Evolutionary conservation across 2,113 vertebrate species (phyloP).

Genomic region (Calidris pugnax): DNA sequence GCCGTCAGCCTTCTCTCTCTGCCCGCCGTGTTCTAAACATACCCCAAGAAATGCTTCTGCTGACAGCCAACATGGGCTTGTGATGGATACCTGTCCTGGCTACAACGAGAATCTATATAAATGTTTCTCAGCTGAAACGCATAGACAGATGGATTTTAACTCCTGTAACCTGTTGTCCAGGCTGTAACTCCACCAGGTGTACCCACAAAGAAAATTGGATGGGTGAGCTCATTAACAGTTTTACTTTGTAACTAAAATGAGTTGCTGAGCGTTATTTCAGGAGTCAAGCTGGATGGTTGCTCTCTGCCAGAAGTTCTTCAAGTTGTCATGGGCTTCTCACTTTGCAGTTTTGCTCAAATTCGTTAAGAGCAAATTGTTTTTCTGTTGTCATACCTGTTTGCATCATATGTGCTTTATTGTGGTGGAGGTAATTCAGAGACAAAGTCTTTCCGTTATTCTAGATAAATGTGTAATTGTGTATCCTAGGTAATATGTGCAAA

Average conservation of each 20-base stretch:
- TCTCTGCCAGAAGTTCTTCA: not conserved
- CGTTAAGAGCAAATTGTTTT: not conserved
- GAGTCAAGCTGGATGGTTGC: not conserved
- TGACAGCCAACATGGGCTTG: accelerated
- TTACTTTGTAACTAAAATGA: not conserved
- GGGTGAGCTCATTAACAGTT: not conserved
- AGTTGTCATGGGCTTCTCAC: not conserved
- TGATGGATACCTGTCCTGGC: not conserved
- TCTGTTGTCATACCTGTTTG: not conserved
- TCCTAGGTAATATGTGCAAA: not conserved
- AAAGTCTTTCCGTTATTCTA: not conserved
- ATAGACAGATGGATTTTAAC: not conserved
- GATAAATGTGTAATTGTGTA: not conserved
- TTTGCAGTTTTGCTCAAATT: not conserved
- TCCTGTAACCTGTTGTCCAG: not conserved
- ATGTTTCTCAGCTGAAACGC: not conserved
- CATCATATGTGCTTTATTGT: not conserved
- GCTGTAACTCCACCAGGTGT: not conserved
- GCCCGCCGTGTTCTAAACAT: not conserved
- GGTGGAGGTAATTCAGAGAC: not conserved
- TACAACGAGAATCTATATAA: not conserved
- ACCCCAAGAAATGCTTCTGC: not conserved
- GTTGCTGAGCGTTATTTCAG: not conserved
- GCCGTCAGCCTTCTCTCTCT: not conserved
- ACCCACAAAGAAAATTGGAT: not conserved